Evolutionary conservation across 2,888 invertebrate species (phyloP).

Genomic region (Smittia aterrima): DNA sequence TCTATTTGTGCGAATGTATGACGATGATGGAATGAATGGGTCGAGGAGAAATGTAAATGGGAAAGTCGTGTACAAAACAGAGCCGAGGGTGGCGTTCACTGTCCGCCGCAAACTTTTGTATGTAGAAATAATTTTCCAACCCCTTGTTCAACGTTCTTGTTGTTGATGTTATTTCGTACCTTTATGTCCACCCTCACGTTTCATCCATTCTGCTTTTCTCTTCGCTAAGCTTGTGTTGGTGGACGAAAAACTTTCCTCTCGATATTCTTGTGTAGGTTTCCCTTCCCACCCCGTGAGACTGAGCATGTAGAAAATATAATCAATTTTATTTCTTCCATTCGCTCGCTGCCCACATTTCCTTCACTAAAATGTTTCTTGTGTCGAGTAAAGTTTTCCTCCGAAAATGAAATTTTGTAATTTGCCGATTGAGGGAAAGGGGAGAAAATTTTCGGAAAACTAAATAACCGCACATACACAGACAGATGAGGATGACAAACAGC

Average conservation of each 20-base stretch:
- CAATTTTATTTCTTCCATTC: constrained; percentile 33
- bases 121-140: constrained; percentile 29
- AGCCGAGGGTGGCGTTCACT: constrained; percentile 20
- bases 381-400: neutral
- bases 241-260: constrained; percentile 23
- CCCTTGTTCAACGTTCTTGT: constrained; percentile 13
- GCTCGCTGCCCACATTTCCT: neutral
- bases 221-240: constrained; percentile 1
- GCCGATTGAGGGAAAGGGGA: neutral
- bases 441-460: constrained; percentile 22
- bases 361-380: neutral
- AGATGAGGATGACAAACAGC: neutral
- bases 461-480: constrained; percentile 3
- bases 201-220: constrained; percentile 18
- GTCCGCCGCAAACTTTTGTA: constrained; percentile 28
- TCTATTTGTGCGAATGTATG: neutral
- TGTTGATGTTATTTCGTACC: constrained; percentile 15
- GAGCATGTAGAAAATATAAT: constrained; percentile 40
- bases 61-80: neutral
- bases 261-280: constrained; percentile 22
- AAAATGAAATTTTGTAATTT: constrained; percentile 5
- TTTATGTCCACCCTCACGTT: constrained; percentile 39
- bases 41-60: constrained; percentile 6
- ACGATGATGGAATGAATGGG: constrained; percentile 6
- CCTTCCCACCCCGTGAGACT: constrained; percentile 22